Evolutionary conservation across 2,113 vertebrate species (phyloP), one percentile per base, ranked within the genome.

Genomic region (Narcine bancroftii): DNA sequence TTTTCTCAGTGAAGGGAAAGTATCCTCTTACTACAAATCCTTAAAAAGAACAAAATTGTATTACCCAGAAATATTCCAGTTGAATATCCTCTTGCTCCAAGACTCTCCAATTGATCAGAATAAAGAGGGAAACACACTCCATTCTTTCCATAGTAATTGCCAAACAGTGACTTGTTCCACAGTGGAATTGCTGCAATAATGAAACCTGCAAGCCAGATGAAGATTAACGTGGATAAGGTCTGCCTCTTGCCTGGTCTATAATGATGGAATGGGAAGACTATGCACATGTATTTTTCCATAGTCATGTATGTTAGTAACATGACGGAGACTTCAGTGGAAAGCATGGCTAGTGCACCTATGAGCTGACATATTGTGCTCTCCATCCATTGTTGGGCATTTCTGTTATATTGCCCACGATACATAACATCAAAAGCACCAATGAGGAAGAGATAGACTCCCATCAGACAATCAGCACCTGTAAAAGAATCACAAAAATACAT

Each of bases 221-320:
- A 45, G 0, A n/a, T 92, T 1, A 96, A 94, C 33, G 93, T 94
- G 0, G 65, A 93, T 33, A 95, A 60, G 0, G 95, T 95, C 93
- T 94, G 95, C 81, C 94, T 93, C 50, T 93, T 94, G 45, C 96
- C 94, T 0, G 94, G 93, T 1, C 93, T 92, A 92, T 93, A 94
- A 92, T 93, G 94, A 92, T 94, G 95, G 93, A 96, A 96, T 0
- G 95, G 96, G 92, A 96, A 95, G 26, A 95, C 95, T 0, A 96
- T 94, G 93, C 94, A 95, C 72, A 95, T 92, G 87, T 95, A 96
- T 87, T 96, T 96, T 93, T 96, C 95, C 83, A 96, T 65, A 2
- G 95, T 96, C 94, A 95, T 93, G 92, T 95, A 96, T 7, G 95
- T 95, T 53, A 96, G 93, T 85, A 95, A 93, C 94, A 96, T 94